Evolutionary conservation across 2,888 invertebrate species (phyloP).

Genomic region (Hydrotaea diabolus): DNA sequence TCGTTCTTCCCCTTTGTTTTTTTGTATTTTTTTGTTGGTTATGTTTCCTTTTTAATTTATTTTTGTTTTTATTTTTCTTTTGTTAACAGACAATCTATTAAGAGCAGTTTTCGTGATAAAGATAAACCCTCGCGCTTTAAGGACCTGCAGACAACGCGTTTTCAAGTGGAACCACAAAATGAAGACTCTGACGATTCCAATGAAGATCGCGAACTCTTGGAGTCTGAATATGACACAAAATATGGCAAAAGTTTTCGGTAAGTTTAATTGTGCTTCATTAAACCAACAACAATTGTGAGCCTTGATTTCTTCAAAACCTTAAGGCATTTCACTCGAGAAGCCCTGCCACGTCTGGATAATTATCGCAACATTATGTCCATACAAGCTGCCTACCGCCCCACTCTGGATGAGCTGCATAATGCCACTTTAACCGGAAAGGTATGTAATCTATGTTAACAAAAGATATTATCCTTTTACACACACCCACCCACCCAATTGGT

Average conservation of each 20-base stretch:
- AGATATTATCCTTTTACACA: no score
- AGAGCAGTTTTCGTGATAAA: constrained; percentile 85
- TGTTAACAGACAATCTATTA: constrained; percentile 80
- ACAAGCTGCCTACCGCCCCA: constrained; percentile 92
- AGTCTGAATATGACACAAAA: constrained; percentile 85
- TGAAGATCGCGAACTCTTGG: constrained; percentile 81
- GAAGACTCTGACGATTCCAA: constrained; percentile 81
- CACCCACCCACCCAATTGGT: no score
- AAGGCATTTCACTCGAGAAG: constrained; percentile 93
- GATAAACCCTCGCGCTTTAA: constrained; percentile 85
- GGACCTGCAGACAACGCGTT: constrained; percentile 83
- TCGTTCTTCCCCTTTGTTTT: background rate
- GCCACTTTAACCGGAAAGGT: constrained; percentile 91
- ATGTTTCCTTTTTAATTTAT: constrained; percentile 20
- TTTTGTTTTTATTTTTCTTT: background rate
- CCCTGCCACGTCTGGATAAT: constrained; percentile 92
- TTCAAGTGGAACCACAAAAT: constrained; percentile 82
- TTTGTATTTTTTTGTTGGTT: background rate
- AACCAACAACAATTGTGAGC: background rate
- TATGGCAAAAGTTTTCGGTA: constrained; percentile 91
- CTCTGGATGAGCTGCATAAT: constrained; percentile 93
- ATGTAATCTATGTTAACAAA: no score
- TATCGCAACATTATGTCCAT: constrained; percentile 94
- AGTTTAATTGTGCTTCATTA: constrained; percentile 43
- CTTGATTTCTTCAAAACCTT: background rate